Conservation (phyloP, 2,888 invertebrate species). For the Tryphoninae sp. region DNA sequence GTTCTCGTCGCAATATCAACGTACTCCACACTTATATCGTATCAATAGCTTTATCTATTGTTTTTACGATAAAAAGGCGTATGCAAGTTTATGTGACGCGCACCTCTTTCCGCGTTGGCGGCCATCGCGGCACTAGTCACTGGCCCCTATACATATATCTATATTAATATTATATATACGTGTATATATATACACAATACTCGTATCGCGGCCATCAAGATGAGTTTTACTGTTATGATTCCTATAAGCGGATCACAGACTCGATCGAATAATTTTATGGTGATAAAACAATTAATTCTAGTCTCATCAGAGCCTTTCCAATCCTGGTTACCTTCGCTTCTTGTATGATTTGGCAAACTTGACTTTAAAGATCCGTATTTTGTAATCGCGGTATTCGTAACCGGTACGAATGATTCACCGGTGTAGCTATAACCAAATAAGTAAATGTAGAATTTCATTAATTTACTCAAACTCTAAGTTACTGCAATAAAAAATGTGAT, state of each 20-base stretch:
- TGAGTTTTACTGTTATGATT: slow-evolving; percentile 45
- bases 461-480: too few species aligned
- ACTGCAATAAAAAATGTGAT: too few species aligned
- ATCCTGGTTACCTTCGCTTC: not conserved
- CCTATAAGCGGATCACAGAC: slow-evolving; percentile 18
- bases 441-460: too few species aligned
- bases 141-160: not conserved
- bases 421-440: not conserved
- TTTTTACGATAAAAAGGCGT: slow-evolving; percentile 43
- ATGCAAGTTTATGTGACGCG: slow-evolving; percentile 23
- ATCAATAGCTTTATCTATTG: slow-evolving; percentile 45
- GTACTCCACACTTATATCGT: slow-evolving; percentile 17
- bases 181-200: not conserved
- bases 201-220: slow-evolving; percentile 4
- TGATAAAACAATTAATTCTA: slow-evolving; percentile 32
- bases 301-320: not conserved
- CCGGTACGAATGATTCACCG: not conserved
- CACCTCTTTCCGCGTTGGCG: slow-evolving; percentile 53
- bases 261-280: slow-evolving; percentile 1
- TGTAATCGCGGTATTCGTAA: not conserved
- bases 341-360: not conserved
- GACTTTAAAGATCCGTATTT: not conserved
- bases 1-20: slow-evolving; percentile 19
- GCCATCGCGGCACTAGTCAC: slow-evolving; percentile 39
- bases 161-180: not conserved